These are phyloP conservation scores for Pteruthius melanotis DNA, from an alignment of 2,113 vertebrate species.

Conservation along the genomic window DNA sequence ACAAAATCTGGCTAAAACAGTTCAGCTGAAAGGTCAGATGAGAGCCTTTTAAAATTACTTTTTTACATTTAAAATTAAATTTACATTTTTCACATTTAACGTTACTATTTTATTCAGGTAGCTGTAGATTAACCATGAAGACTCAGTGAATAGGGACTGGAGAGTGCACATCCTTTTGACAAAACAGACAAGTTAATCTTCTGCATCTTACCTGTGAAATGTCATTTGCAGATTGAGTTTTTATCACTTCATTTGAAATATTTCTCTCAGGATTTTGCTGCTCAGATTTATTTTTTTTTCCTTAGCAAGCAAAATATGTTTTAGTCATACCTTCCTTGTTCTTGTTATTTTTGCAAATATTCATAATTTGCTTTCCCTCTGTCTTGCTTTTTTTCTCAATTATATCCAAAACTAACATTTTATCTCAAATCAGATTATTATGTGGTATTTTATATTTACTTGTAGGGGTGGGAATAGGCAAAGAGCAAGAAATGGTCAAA, in stretches of 20 bases:
- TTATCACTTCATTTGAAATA: background rate
- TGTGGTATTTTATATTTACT: background rate
- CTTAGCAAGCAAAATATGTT: too few relatives aligned
- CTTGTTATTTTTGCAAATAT: background rate
- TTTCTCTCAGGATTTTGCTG: background rate
- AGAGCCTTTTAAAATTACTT: background rate
- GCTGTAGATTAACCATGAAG: background rate
- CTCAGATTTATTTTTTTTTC: background rate
- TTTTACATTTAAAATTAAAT: background rate
- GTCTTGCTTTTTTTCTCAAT: background rate
- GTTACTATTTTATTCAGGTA: background rate
- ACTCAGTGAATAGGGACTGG: background rate
- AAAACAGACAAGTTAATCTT: background rate
- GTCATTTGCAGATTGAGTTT: background rate
- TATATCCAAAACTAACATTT: background rate
- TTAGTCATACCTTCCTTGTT: background rate
- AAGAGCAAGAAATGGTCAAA: background rate
- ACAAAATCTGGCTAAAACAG: background rate
- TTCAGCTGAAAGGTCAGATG: background rate
- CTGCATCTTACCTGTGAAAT: background rate
- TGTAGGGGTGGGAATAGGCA: background rate
- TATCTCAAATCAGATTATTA: background rate
- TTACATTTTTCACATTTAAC: background rate
- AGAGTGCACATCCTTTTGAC: background rate
- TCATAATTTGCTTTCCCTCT: background rate